Conservation (phyloP, 2,113 vertebrate species). For the Eurystomus gularis region DNA sequence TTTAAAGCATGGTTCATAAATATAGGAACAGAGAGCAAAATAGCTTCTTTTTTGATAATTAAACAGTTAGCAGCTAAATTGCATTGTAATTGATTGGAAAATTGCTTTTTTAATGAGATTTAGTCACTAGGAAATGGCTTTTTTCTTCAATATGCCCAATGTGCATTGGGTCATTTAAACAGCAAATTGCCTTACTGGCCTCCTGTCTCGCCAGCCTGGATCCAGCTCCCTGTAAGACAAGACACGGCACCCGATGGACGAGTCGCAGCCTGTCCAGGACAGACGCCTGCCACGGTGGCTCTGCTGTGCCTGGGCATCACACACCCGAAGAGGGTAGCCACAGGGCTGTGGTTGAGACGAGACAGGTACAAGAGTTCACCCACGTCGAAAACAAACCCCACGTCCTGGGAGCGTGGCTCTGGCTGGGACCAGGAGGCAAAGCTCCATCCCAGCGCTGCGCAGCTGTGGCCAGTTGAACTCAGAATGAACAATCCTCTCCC, state of each 20-base stretch:
- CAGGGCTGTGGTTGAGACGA: rapidly evolving
- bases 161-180: constrained; percentile 67
- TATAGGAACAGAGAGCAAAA: constrained; percentile 38
- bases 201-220: not conserved
- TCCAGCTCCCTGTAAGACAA: not conserved
- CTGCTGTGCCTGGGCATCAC: not conserved
- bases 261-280: not conserved
- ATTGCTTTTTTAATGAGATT: constrained; percentile 82
- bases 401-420: no score
- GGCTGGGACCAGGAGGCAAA: rapidly evolving
- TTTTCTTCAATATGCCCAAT: constrained; percentile 50
- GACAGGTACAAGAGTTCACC: not conserved
- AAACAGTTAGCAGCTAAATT: constrained; percentile 78
- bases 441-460: not conserved
- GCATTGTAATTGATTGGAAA: constrained; percentile 79
- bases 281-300: not conserved
- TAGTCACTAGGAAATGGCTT: constrained; percentile 73
- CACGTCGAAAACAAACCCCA: not conserved
- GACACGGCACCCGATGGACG: rapidly evolving
- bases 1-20: constrained; percentile 48
- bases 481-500: not conserved
- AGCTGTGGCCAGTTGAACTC: not conserved
- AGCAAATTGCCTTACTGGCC: constrained; percentile 43
- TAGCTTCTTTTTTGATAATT: constrained; percentile 71
- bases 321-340: not conserved